These are phyloP conservation scores for Xanthia icteritia DNA, from an alignment of 2,888 invertebrate species.

Conservation along the genomic window DNA sequence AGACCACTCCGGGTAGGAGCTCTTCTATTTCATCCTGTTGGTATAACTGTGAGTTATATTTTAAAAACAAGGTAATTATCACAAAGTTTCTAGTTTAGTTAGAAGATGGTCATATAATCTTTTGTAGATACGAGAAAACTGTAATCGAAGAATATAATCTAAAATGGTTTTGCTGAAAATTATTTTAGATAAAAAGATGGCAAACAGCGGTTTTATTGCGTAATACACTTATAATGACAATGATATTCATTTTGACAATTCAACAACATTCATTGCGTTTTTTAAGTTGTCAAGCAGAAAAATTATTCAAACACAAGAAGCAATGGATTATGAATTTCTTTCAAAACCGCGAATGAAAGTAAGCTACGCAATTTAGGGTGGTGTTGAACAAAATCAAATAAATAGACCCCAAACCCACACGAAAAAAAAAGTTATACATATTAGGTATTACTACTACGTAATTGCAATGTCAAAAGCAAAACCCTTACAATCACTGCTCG, in stretches of 20 bases:
- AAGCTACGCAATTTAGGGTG: not conserved
- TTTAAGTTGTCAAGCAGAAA: too few relatives aligned
- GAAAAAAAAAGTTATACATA: too few relatives aligned
- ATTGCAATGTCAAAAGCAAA: too few relatives aligned
- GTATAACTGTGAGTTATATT: conserved; percentile 34
- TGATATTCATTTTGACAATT: too few relatives aligned
- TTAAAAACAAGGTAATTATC: conserved; percentile 13
- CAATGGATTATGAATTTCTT: not conserved
- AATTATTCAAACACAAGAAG: not conserved
- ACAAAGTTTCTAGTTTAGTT: not conserved
- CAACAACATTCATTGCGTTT: too few relatives aligned
- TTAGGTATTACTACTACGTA: too few relatives aligned
- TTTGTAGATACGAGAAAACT: not conserved
- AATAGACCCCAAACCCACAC: too few relatives aligned
- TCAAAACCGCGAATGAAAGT: not conserved
- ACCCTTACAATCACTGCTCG: not conserved
- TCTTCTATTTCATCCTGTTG: conserved; percentile 90
- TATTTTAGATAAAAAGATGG: too few relatives aligned
- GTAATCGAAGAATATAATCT: not conserved
- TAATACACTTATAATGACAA: too few relatives aligned
- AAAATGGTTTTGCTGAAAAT: too few relatives aligned
- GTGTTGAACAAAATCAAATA: not conserved
- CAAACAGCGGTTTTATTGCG: too few relatives aligned
- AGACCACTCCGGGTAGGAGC: conserved; percentile 90
- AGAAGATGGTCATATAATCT: not conserved